These are phyloP conservation scores for Microtus montanus DNA, from an alignment of 2,113 vertebrate species.

Conservation along the genomic window DNA sequence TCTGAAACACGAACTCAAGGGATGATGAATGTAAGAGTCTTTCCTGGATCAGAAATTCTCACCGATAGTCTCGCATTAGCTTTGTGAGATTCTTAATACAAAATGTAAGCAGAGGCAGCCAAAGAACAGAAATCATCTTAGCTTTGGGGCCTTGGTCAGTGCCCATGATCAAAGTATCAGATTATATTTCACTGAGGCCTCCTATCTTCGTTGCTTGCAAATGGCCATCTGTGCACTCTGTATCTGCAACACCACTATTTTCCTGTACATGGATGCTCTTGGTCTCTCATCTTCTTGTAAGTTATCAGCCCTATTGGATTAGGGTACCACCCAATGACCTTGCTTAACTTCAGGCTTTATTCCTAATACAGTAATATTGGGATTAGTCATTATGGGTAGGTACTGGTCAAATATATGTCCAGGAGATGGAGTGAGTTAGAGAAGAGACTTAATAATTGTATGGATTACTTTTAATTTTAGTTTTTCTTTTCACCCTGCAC, in stretches of 20 bases:
- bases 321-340: neutral
- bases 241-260: neutral
- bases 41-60: slow-evolving; percentile 15
- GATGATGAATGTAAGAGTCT: neutral
- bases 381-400: neutral
- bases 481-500: slow-evolving; percentile 21
- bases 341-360: neutral
- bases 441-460: neutral
- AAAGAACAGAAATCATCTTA: neutral
- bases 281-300: neutral
- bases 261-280: too few species aligned
- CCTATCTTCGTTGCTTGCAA: neutral
- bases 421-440: neutral
- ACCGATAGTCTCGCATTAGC: neutral
- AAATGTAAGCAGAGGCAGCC: neutral
- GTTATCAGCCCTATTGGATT: neutral
- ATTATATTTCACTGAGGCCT: neutral
- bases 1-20: neutral
- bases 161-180: neutral
- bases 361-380: neutral
- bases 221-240: neutral
- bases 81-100: neutral
- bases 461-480: slow-evolving; percentile 11
- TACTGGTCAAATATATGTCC: neutral
- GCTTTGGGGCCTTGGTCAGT: neutral